Evolutionary conservation across 2,113 vertebrate species (phyloP).

Genomic region (Eupsittula cactorum): DNA sequence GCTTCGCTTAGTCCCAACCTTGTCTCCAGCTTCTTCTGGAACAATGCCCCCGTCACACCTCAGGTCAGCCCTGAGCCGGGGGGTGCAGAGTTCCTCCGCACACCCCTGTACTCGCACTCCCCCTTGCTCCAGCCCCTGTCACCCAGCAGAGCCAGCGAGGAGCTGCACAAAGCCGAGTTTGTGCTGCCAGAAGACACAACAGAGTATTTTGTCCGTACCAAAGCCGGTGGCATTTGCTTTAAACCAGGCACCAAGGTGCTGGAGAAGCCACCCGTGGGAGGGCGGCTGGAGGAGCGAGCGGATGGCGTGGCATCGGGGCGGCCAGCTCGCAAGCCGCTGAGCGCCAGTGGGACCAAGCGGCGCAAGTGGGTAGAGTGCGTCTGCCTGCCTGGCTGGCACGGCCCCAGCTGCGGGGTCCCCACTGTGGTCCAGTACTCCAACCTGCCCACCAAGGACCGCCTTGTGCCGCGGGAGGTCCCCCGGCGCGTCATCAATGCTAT

Average conservation of each 20-base stretch:
- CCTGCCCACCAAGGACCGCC: conserved; percentile 94
- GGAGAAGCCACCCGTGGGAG: conserved; percentile 74
- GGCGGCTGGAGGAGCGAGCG: conserved; percentile 44
- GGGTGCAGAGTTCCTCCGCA: conserved; percentile 77
- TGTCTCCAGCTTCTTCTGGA: conserved; percentile 97
- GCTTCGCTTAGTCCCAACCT: conserved; percentile 96
- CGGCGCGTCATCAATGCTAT: conserved; percentile 94
- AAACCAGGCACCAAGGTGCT: conserved; percentile 88
- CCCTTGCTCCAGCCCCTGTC: conserved; percentile 73
- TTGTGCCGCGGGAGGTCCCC: conserved; percentile 85
- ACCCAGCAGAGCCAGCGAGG: conserved; percentile 68
- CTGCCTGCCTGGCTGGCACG: conserved; percentile 94
- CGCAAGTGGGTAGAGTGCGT: conserved; percentile 93
- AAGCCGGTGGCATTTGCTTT: conserved; percentile 92
- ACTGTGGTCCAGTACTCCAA: conserved; percentile 98
- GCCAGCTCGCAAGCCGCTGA: conserved; percentile 46
- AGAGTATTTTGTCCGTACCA: conserved; percentile 90
- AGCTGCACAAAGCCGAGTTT: conserved; percentile 82
- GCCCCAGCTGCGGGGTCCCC: conserved; percentile 95
- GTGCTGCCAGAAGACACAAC: conserved; percentile 83
- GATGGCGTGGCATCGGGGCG: not conserved
- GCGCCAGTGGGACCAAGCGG: conserved; percentile 24
- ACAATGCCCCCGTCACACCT: conserved; percentile 83
- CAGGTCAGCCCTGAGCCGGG: conserved; percentile 82
- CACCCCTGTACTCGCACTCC: conserved; percentile 71